phyloP scores from a whole-genome alignment of 2,113 vertebrate genomes.

The Alligator mississippiensis region DNA sequence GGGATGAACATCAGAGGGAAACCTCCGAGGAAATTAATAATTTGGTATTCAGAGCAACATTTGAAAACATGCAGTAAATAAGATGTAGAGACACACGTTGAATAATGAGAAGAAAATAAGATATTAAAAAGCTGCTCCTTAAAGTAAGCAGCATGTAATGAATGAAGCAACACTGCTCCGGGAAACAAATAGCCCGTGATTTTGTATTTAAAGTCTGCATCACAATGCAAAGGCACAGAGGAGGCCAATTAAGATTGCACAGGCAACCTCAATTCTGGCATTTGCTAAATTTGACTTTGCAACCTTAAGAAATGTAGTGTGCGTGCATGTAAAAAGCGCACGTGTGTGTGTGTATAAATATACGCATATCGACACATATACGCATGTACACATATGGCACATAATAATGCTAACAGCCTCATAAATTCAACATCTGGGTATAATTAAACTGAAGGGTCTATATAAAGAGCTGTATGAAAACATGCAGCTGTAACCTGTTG shows the following conservation, averaged over 20 bases:
- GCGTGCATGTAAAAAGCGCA: background rate
- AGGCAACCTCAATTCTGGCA: background rate
- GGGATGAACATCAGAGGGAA: background rate
- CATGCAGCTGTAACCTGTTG: conserved; percentile 75
- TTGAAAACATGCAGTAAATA: conserved; percentile 52
- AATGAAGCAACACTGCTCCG: background rate
- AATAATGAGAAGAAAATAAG: conserved; percentile 24
- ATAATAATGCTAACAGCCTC: conserved; percentile 64
- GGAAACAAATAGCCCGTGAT: background rate
- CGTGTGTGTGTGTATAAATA: background rate
- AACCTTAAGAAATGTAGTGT: background rate
- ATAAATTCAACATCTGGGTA: conserved; percentile 80
- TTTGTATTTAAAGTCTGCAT: background rate
- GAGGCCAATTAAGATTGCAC: background rate
- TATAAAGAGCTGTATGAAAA: conserved; percentile 67
- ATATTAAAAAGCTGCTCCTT: background rate
- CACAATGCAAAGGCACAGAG: background rate
- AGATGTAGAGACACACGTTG: conserved; percentile 18
- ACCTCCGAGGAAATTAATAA: background rate
- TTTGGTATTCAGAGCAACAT: background rate
- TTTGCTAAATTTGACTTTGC: background rate
- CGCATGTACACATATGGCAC: conserved; percentile 36
- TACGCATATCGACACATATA: background rate
- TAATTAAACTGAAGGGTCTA: conserved; percentile 76
- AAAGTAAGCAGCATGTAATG: background rate